Percentiles rank a stretch among this genome's conserved stretches.
phyloP scores from a whole-genome alignment of 2,888 invertebrate genomes.

The Rhamphomyia laevipes region DNA sequence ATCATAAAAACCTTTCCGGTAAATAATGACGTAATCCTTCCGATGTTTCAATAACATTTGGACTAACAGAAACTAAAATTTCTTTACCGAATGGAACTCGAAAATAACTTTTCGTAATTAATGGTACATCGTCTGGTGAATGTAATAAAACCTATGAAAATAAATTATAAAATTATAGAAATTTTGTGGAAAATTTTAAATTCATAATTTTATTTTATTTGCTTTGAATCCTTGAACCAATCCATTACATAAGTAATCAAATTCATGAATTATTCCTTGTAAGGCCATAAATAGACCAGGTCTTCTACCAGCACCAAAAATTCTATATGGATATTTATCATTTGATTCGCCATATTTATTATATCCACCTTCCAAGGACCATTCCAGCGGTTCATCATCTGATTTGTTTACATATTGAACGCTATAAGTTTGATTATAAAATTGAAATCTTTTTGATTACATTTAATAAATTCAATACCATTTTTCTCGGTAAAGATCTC shows the following conservation, averaged over 20 bases:
- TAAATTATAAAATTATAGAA: neutral
- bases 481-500: constrained; percentile 41
- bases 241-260: constrained; percentile 58
- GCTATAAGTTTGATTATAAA: neutral
- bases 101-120: constrained; percentile 54
- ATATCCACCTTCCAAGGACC: constrained; percentile 57
- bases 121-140: constrained; percentile 55
- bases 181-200: too few relatives aligned
- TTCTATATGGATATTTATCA: constrained; percentile 55
- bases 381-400: constrained; percentile 25
- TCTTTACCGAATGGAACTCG: constrained; percentile 55
- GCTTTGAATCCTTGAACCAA: constrained; percentile 66
- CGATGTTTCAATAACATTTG: constrained; percentile 63
- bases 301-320: constrained; percentile 52
- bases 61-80: constrained; percentile 55
- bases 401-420: neutral
- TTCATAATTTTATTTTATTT: constrained; percentile 5
- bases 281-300: constrained; percentile 54
- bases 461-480: too few relatives aligned
- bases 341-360: constrained; percentile 39
- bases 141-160: constrained; percentile 53
- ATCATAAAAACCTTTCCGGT: constrained; percentile 33
- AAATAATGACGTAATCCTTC: constrained; percentile 47
- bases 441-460: too few relatives aligned
- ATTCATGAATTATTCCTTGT: constrained; percentile 45